These are phyloP conservation scores for Drosophila parvula DNA, from an alignment of 1,140 invertebrate species.

Conservation along the genomic window DNA sequence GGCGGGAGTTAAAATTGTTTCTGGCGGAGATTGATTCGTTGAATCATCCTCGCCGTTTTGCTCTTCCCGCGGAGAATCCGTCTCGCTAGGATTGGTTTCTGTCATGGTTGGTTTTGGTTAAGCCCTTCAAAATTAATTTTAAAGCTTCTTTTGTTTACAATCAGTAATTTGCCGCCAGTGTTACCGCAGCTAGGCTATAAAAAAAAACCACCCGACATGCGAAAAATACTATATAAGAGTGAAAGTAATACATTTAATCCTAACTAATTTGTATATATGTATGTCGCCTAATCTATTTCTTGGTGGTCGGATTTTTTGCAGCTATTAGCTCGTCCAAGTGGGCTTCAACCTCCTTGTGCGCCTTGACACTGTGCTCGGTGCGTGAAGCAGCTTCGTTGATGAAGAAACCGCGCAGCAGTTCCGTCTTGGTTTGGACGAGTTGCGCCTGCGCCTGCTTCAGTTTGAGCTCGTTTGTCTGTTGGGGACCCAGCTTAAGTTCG, in stretches of 20 bases:
- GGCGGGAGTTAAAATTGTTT: slow-evolving; percentile 7
- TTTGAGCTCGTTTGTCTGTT: slow-evolving; percentile 61
- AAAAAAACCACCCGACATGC: neutral
- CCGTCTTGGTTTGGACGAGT: slow-evolving; percentile 64
- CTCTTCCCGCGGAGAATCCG: slow-evolving; percentile 12
- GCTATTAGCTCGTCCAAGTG: slow-evolving; percentile 63
- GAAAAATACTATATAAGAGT: neutral
- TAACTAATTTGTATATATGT: slow-evolving; percentile 10
- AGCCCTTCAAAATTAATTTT: neutral
- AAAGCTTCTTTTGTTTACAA: slow-evolving; percentile 42
- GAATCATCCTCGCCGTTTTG: slow-evolving; percentile 17
- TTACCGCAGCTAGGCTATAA: neutral
- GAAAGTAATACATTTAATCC: slow-evolving; percentile 15
- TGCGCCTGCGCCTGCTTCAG: slow-evolving; percentile 55
- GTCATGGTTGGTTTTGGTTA: slow-evolving; percentile 22
- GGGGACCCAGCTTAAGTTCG: slow-evolving; percentile 71
- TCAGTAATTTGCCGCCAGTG: slow-evolving; percentile 6
- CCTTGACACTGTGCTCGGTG: slow-evolving; percentile 68
- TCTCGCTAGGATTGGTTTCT: slow-evolving; percentile 23
- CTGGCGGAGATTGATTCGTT: slow-evolving; percentile 14
- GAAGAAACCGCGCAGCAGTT: slow-evolving; percentile 56
- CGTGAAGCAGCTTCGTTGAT: slow-evolving; percentile 53
- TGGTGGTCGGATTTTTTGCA: slow-evolving; percentile 8
- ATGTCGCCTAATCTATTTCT: slow-evolving; percentile 3
- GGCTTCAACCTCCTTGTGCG: slow-evolving; percentile 65